phyloP scores from a whole-genome alignment of 1,140 invertebrate species.

The Phenacoccus solenopsis region DNA sequence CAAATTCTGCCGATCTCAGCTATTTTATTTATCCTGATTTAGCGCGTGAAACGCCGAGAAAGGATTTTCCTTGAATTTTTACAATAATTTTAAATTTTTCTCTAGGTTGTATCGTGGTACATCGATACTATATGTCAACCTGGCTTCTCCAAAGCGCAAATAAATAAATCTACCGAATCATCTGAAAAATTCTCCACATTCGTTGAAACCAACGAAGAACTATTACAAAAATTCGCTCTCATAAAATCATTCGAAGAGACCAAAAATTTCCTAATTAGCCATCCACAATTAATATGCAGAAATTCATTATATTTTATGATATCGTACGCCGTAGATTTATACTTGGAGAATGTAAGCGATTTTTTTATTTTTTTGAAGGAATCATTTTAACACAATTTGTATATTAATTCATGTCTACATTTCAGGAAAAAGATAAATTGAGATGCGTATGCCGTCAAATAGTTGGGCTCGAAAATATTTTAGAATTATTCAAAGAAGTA shows the following conservation, averaged over 20 bases:
- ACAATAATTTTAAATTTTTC: no score
- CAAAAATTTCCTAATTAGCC: not conserved
- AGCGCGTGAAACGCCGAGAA: no score
- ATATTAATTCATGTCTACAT: not conserved
- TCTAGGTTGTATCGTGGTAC: not conserved
- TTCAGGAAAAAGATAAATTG: constrained; percentile 6
- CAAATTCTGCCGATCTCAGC: not conserved
- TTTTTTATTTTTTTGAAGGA: no score
- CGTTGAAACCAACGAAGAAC: not conserved
- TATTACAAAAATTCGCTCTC: not conserved
- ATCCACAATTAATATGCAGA: not conserved
- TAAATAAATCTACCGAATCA: not conserved
- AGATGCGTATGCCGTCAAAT: not conserved
- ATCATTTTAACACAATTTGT: no score
- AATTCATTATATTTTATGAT: not conserved
- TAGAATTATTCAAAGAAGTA: constrained; percentile 7
- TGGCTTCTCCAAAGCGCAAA: not conserved
- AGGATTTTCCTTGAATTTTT: no score
- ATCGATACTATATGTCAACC: constrained; percentile 4
- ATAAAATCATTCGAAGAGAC: not conserved
- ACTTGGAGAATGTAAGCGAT: not conserved
- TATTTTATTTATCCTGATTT: no score
- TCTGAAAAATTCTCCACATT: not conserved
- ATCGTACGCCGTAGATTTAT: not conserved
- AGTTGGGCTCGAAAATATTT: not conserved